Percentiles rank a stretch among this genome's conserved stretches.
Conservation (phyloP, 2,113 vertebrate species). For the Calonectris borealis region DNA sequence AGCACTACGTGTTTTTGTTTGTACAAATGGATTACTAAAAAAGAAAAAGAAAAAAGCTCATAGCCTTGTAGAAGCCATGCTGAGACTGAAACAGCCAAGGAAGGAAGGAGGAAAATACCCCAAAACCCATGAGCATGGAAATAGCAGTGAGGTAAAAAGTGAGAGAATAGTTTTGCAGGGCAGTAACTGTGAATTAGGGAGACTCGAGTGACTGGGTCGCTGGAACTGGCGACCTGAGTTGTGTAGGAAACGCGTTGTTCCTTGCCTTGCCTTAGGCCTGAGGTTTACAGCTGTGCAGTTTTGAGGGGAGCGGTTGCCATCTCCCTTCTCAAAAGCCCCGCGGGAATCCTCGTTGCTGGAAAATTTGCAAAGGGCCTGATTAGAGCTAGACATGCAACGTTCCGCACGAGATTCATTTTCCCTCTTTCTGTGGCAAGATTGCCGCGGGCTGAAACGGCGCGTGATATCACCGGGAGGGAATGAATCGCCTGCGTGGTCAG, state of each 20-base stretch:
- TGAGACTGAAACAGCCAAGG: neutral
- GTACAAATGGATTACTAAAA: neutral
- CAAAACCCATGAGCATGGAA: neutral
- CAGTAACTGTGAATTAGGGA: neutral
- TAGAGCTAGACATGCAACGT: neutral
- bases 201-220: neutral
- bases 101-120: neutral
- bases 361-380: neutral
- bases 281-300: neutral
- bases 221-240: neutral
- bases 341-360: neutral
- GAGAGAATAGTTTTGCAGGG: neutral
- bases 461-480: no score
- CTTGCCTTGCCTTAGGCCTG: neutral
- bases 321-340: neutral
- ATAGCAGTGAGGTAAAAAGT: neutral
- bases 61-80: neutral
- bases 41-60: neutral
- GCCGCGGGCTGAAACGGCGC: neutral
- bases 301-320: neutral
- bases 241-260: neutral
- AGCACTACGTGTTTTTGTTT: neutral
- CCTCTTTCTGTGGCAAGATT: neutral
- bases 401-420: neutral
- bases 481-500: fast-evolving